phyloP scores from a whole-genome alignment of 1,140 invertebrate species.

The Phenacoccus solenopsis region DNA sequence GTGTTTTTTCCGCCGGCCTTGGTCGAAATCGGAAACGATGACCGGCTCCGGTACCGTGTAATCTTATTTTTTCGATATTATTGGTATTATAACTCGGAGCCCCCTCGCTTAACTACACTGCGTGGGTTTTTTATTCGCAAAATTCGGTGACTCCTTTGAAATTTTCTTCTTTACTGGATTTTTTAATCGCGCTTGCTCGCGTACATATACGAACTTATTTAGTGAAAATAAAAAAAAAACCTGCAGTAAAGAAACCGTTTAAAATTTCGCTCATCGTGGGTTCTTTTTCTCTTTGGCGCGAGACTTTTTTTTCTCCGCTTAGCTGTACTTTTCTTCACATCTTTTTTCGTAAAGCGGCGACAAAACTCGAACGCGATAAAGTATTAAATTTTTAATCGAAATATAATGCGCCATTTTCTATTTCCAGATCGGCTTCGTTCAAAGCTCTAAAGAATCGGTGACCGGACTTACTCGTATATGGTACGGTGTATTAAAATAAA shows the following conservation, averaged over 20 bases:
- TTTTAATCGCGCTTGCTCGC: neutral
- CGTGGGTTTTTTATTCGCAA: neutral
- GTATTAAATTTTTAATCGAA: neutral
- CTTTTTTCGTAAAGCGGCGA: neutral
- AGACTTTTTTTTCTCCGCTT: neutral
- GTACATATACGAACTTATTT: neutral
- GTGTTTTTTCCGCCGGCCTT: too few species aligned
- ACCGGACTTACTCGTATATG: neutral
- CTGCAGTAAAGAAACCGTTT: neutral
- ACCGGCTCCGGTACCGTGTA: neutral
- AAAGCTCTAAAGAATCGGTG: neutral
- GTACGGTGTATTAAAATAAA: too few species aligned
- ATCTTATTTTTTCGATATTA: conserved; percentile 3
- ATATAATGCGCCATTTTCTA: neutral
- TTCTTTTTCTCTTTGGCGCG: neutral
- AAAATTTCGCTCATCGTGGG: neutral
- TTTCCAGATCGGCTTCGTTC: neutral
- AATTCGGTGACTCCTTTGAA: neutral
- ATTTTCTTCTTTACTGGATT: neutral
- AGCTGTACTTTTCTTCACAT: too few species aligned
- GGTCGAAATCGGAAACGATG: neutral
- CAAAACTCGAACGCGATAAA: neutral
- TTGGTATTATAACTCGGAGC: neutral
- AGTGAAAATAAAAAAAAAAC: neutral
- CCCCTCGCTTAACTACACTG: too few species aligned